These are phyloP conservation scores for Bombylius major DNA, from an alignment of 2,888 invertebrate species.

Conservation along the genomic window DNA sequence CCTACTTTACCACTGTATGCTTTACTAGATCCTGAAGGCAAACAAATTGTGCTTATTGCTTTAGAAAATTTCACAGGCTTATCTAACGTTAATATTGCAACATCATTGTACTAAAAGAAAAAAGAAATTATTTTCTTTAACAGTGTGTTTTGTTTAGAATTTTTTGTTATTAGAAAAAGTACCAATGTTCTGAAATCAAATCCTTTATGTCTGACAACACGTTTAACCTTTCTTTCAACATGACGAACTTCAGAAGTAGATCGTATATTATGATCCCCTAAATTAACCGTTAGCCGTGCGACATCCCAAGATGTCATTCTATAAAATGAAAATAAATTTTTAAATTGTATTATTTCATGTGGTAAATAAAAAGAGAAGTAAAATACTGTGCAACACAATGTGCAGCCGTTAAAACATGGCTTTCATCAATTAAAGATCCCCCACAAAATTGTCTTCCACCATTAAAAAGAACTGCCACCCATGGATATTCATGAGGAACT, in stretches of 20 bases:
- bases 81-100: constrained; percentile 66
- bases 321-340: constrained; percentile 13
- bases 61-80: constrained; percentile 60
- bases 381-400: constrained; percentile 82
- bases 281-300: constrained; percentile 61
- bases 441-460: constrained; percentile 78
- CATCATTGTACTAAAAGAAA: constrained; percentile 58
- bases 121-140: not conserved
- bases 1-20: constrained; percentile 57
- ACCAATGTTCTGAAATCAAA: constrained; percentile 74
- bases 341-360: not conserved
- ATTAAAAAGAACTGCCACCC: constrained; percentile 74
- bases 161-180: constrained; percentile 19
- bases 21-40: constrained; percentile 44
- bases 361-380: not conserved
- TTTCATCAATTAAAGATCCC: constrained; percentile 68
- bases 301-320: constrained; percentile 87
- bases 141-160: not conserved
- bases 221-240: constrained; percentile 63
- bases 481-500: constrained; percentile 71
- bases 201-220: constrained; percentile 72
- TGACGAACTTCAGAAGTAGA: constrained; percentile 61
- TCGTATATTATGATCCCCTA: constrained; percentile 75
- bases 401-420: constrained; percentile 70
- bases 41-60: constrained; percentile 64